These are phyloP conservation scores for Sylvia atricapilla DNA, from an alignment of 2,113 vertebrate genomes.

Conservation along the genomic window DNA sequence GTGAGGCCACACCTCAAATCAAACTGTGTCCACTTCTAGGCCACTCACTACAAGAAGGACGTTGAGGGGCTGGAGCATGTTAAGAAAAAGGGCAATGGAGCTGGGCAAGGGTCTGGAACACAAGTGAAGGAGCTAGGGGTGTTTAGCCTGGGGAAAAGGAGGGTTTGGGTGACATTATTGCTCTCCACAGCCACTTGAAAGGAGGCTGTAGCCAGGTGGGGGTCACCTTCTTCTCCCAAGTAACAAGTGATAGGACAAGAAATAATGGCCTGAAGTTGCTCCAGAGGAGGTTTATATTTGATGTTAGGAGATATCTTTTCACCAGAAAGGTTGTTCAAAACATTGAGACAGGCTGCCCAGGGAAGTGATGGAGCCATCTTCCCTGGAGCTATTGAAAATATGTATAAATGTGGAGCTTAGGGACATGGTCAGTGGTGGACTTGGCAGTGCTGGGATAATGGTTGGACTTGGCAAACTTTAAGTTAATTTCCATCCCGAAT, in stretches of 20 bases:
- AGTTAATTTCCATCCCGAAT: neutral
- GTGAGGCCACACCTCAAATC: neutral
- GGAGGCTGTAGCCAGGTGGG: accelerated
- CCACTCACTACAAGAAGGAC: neutral
- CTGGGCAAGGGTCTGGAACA: neutral
- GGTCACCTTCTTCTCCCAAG: neutral
- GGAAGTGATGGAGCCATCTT: neutral
- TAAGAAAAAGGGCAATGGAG: neutral
- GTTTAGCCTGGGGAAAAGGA: neutral
- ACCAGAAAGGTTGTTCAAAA: neutral
- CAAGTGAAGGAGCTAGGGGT: neutral
- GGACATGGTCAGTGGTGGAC: neutral
- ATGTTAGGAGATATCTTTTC: neutral
- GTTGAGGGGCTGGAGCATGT: neutral
- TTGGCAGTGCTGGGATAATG: neutral
- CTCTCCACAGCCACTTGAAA: too few species aligned
- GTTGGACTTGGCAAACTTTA: neutral
- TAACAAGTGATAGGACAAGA: neutral
- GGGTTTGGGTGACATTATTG: neutral
- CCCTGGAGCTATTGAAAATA: neutral
- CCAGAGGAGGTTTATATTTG: neutral
- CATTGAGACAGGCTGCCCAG: neutral
- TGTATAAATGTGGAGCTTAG: neutral
- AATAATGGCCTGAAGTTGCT: neutral
- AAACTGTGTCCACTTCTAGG: neutral